These are phyloP conservation scores for Electrophaes corylata DNA, from an alignment of 2,888 invertebrate genomes.

Conservation along the genomic window DNA sequence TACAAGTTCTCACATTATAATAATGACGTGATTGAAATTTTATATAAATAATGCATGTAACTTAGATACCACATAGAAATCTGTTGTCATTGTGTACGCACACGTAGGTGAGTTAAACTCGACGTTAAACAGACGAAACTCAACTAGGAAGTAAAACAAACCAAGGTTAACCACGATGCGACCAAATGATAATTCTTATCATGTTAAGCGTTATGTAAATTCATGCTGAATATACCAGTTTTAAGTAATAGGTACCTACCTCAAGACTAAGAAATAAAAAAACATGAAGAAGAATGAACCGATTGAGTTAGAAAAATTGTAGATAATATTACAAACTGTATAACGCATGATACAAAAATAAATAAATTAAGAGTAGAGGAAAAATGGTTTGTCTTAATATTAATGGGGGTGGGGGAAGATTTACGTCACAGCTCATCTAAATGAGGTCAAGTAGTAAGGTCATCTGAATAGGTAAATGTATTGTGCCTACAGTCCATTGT, in stretches of 20 bases:
- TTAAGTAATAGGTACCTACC: not conserved
- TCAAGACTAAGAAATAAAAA: conserved; percentile 2
- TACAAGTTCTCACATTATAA: too few species aligned
- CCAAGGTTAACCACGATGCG: conserved; percentile 57
- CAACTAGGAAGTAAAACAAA: conserved; percentile 56
- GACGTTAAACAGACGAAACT: conserved; percentile 36
- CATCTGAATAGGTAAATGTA: conserved; percentile 24
- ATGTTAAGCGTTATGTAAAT: conserved; percentile 45
- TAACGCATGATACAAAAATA: not conserved
- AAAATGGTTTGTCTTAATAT: too few species aligned
- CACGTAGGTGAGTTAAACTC: conserved; percentile 19
- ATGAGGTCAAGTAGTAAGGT: conserved; percentile 25
- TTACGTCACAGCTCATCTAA: conserved; percentile 10
- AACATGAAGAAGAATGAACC: not conserved
- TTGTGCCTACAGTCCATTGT: conserved; percentile 22
- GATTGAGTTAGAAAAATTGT: not conserved
- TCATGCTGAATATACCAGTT: conserved; percentile 30
- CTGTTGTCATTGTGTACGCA: conserved; percentile 18
- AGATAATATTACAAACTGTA: not conserved
- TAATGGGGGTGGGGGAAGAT: too few species aligned
- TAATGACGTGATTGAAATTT: too few species aligned
- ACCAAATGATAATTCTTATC: conserved; percentile 62
- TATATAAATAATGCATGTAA: too few species aligned
- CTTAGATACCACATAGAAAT: too few species aligned
- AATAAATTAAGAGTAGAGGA: not conserved